phyloP scores from a whole-genome alignment of 2,113 vertebrate species.

The Eupsittula cactorum region DNA sequence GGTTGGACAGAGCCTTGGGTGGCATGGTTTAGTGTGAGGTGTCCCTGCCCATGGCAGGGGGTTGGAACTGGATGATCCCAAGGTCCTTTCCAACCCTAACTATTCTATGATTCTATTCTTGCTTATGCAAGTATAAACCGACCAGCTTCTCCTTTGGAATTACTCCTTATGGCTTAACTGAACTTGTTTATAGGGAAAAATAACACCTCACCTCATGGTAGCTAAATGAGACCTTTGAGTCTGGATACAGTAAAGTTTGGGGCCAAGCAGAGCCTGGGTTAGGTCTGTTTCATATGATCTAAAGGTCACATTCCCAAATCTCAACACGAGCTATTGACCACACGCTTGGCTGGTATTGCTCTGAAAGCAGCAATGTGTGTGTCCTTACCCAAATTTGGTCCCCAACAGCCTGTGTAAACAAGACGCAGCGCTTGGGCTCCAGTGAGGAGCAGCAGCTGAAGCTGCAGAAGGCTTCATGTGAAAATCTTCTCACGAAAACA shows the following conservation, averaged over 20 bases:
- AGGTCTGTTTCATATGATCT: not conserved
- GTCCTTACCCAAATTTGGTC: not conserved
- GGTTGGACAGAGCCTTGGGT: too few relatives aligned
- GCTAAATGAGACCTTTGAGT: not conserved
- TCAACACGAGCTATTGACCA: accelerated
- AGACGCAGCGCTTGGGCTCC: not conserved
- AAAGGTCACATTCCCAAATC: not conserved
- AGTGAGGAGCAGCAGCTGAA: not conserved
- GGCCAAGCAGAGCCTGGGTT: not conserved
- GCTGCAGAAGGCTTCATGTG: not conserved
- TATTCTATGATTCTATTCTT: not conserved
- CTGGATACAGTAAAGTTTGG: not conserved
- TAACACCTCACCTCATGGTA: not conserved
- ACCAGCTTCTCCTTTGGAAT: not conserved
- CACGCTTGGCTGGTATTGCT: not conserved
- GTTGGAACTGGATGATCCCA: too few relatives aligned
- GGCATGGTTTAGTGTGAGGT: too few relatives aligned
- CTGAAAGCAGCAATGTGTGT: not conserved
- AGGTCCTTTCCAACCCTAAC: too few relatives aligned
- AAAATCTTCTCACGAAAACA: not conserved
- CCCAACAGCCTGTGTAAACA: not conserved
- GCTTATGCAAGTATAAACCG: not conserved
- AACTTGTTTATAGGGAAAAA: not conserved
- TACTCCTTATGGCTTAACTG: not conserved
- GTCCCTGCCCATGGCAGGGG: too few relatives aligned